phyloP scores from a whole-genome alignment of 2,113 vertebrate species.

The Antechinus stuartii region DNA sequence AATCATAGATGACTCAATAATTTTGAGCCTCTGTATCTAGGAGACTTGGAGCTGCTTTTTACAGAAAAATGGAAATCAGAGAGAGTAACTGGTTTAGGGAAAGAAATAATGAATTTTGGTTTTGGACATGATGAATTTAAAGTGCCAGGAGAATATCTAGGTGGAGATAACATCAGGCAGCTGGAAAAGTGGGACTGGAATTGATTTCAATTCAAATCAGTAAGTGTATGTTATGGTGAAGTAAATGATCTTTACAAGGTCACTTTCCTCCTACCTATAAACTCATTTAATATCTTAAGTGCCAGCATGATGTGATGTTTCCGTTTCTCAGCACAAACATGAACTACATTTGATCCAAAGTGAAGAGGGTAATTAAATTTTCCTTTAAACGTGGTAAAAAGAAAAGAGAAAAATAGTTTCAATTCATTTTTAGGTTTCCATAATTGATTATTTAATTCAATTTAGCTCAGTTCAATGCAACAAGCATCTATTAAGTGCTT shows the following conservation, averaged over 20 bases:
- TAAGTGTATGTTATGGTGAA: neutral
- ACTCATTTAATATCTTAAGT: constrained; percentile 8
- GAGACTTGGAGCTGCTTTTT: neutral
- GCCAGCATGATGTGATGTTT: neutral
- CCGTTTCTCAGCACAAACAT: neutral
- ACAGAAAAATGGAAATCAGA: neutral
- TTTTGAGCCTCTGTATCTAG: neutral
- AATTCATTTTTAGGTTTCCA: neutral
- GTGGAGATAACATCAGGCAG: constrained; percentile 2
- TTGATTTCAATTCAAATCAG: constrained; percentile 5
- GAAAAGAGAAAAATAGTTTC: neutral
- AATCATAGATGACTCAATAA: neutral
- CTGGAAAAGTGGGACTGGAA: neutral
- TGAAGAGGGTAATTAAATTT: neutral
- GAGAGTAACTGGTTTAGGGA: neutral
- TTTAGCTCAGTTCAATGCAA: neutral
- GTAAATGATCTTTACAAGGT: constrained; percentile 7
- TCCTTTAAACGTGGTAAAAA: neutral
- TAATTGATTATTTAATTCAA: neutral
- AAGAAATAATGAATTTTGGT: neutral
- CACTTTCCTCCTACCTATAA: neutral
- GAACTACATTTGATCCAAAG: neutral
- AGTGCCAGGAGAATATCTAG: constrained; percentile 6
- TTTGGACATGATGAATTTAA: constrained; percentile 3
- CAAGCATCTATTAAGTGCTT: neutral